phyloP scores from a whole-genome alignment of 2,113 vertebrate genomes.

The Gadus macrocephalus region DNA sequence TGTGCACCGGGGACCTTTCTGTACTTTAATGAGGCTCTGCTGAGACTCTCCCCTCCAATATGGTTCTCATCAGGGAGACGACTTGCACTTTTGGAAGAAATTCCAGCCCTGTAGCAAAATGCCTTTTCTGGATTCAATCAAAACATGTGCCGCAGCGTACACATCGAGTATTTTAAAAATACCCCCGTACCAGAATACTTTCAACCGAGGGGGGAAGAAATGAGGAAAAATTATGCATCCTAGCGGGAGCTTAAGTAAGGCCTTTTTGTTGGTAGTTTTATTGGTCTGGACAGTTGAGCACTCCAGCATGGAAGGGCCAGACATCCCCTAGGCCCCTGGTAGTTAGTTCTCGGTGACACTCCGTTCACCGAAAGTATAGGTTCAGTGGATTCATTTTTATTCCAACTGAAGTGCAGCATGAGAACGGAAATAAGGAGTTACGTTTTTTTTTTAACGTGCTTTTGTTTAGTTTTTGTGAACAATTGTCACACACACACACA shows the following conservation, averaged over 20 bases:
- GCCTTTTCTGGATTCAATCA: conserved; percentile 68
- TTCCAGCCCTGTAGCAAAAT: conserved; percentile 62
- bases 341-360: too few relatives aligned
- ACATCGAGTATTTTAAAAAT: conserved; percentile 43
- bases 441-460: too few relatives aligned
- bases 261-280: not conserved
- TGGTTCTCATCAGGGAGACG: conserved; percentile 68
- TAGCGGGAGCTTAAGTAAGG: not conserved
- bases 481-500: not conserved
- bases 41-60: conserved; percentile 42
- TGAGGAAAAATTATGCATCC: conserved; percentile 8
- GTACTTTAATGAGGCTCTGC: conserved; percentile 45
- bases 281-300: not conserved
- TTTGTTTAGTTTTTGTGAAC: not conserved
- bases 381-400: too few relatives aligned
- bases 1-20: conserved; percentile 23
- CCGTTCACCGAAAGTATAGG: too few relatives aligned
- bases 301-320: too few relatives aligned
- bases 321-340: too few relatives aligned
- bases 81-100: conserved; percentile 71
- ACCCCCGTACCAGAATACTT: conserved; percentile 30
- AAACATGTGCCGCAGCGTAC: conserved; percentile 48
- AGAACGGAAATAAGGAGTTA: too few relatives aligned
- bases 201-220: conserved; percentile 30
- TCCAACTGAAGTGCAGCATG: too few relatives aligned